Conservation (phyloP, 2,888 invertebrate genomes). For the Camptogramma bilineatum region DNA sequence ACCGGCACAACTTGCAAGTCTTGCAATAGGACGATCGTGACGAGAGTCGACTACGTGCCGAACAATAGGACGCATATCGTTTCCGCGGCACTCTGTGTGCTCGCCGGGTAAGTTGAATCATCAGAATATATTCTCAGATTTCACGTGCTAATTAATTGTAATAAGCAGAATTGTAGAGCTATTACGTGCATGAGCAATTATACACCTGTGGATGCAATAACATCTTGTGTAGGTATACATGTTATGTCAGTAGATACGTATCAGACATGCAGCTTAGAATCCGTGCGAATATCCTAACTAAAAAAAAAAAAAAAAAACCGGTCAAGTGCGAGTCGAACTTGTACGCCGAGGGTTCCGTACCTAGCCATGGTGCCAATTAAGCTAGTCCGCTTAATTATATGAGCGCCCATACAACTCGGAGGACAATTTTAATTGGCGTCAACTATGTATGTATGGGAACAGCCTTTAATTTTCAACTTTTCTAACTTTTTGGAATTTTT, state of each 20-base stretch:
- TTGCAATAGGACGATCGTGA: slow-evolving; percentile 74
- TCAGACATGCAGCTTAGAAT: no score
- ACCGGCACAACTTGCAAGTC: slow-evolving; percentile 72
- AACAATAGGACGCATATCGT: slow-evolving; percentile 78
- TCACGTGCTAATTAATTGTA: slow-evolving; percentile 11
- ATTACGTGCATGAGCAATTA: slow-evolving; percentile 13
- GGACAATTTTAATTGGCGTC: no score
- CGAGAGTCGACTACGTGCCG: slow-evolving; percentile 74
- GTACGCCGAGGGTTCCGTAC: no score
- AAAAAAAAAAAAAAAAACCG: no score
- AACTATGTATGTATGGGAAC: no score
- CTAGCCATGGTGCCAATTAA: no score
- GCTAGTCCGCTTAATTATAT: no score
- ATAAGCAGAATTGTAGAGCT: slow-evolving; percentile 19
- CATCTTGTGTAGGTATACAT: slow-evolving; percentile 1
- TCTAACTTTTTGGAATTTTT: no score
- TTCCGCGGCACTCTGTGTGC: slow-evolving; percentile 75
- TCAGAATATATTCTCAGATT: slow-evolving; percentile 19
- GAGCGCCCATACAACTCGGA: no score
- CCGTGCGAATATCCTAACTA: no score
- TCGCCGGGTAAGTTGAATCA: slow-evolving; percentile 69
- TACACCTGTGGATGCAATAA: slow-evolving; percentile 13
- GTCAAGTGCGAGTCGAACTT: no score
- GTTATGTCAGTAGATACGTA: not conserved
- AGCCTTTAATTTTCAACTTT: no score